Evolutionary conservation across 2,113 vertebrate genomes (phyloP).

Genomic region (Indicator maculatus): DNA sequence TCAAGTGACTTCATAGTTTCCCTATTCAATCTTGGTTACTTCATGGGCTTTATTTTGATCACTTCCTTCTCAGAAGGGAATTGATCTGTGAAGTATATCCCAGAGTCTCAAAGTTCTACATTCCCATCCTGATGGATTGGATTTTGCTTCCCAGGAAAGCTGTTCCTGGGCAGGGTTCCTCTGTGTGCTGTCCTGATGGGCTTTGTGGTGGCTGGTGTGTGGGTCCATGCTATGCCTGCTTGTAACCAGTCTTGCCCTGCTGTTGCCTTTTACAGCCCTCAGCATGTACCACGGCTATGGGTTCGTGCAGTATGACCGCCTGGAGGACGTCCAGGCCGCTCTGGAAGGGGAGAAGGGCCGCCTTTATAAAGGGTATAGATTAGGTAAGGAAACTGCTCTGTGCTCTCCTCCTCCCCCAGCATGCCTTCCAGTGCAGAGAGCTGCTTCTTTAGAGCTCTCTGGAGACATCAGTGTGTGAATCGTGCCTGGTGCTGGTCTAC

Average conservation of each 20-base stretch:
- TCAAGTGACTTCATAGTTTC: background rate
- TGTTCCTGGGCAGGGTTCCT: background rate
- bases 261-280: conserved; percentile 86
- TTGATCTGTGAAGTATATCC: background rate
- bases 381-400: conserved; percentile 83
- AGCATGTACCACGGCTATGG: conserved; percentile 88
- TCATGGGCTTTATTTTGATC: background rate
- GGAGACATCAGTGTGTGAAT: background rate
- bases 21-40: background rate
- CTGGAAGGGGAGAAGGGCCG: conserved; percentile 87
- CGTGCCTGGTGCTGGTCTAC: background rate
- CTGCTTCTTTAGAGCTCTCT: conserved; percentile 25
- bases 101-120: background rate
- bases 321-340: conserved; percentile 88
- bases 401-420: conserved; percentile 52
- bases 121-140: background rate
- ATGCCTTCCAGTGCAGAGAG: background rate
- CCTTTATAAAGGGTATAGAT: conserved; percentile 90
- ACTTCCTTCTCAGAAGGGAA: conserved; percentile 6
- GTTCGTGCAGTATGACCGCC: conserved; percentile 89
- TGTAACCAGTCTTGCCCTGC: conserved; percentile 48
- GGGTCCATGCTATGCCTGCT: background rate
- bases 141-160: conserved; percentile 27
- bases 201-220: background rate
- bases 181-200: conserved; percentile 2